These are phyloP conservation scores for Pantherophis alleghaniensis DNA, from an alignment of 2,797 vertebrate genomes.

Conservation along the genomic window DNA sequence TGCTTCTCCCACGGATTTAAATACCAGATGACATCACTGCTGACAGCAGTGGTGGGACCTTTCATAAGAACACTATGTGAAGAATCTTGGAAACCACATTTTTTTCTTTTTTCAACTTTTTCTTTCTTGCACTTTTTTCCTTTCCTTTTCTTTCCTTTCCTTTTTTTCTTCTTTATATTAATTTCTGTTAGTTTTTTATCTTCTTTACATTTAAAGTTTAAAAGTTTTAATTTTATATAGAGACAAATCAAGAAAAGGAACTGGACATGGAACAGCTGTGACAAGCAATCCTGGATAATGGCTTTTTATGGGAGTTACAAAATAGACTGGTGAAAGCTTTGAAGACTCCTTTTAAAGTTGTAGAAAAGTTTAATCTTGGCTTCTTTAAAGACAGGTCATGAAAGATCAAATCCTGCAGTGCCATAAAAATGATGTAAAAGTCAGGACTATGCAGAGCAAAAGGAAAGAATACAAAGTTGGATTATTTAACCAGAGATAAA, in stretches of 20 bases:
- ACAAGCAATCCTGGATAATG: background rate
- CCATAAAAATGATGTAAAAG: background rate
- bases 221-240: background rate
- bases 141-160: too few relatives aligned
- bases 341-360: background rate
- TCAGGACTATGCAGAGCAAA: background rate
- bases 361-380: background rate
- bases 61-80: background rate
- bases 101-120: background rate
- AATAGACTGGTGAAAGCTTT: background rate
- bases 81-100: background rate
- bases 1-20: background rate
- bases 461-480: background rate
- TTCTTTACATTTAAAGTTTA: background rate
- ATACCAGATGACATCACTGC: background rate
- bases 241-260: background rate
- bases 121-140: background rate
- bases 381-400: background rate
- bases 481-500: background rate
- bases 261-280: background rate
- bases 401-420: background rate
- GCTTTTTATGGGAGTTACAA: background rate
- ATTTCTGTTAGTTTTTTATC: background rate
- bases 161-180: background rate
- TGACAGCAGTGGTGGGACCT: background rate